Evolutionary conservation across 2,797 vertebrate genomes (phyloP).

Genomic region (Alectoris magna): DNA sequence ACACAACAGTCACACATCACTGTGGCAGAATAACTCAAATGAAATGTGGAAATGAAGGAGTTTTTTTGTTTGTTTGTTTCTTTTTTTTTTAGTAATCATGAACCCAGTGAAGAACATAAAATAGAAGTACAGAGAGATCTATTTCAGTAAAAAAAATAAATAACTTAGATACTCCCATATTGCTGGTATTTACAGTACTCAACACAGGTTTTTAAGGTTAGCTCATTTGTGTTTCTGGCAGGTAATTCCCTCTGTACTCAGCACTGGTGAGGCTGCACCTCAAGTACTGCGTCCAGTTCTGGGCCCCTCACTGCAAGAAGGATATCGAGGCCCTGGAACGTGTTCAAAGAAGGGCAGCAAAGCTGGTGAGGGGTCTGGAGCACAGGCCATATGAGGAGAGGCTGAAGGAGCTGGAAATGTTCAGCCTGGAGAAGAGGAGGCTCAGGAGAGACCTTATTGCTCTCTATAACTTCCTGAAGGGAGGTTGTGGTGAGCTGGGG

Average conservation of each 20-base stretch:
- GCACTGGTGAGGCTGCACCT: no score
- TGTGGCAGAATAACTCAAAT: rapidly evolving
- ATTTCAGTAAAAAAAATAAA: background rate
- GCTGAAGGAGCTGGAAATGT: no score
- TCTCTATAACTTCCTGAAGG: no score
- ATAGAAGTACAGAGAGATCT: background rate
- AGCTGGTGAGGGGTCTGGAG: no score
- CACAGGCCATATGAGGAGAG: no score
- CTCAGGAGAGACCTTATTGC: no score
- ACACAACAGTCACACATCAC: background rate
- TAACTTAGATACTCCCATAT: background rate
- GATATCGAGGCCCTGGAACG: no score
- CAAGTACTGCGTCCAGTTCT: no score
- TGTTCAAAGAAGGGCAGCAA: no score
- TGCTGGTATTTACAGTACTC: background rate
- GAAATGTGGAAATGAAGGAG: background rate
- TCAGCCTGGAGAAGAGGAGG: no score
- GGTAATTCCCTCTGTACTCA: background rate
- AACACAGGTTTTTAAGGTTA: background rate
- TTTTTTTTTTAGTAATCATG: background rate
- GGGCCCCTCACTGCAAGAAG: no score
- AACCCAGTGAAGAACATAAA: background rate
- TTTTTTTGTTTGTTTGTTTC: background rate
- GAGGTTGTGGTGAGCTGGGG: no score
- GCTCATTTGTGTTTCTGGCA: background rate